phyloP scores from a whole-genome alignment of 2,888 invertebrate genomes.

The Chaitophorus viminalis region DNA sequence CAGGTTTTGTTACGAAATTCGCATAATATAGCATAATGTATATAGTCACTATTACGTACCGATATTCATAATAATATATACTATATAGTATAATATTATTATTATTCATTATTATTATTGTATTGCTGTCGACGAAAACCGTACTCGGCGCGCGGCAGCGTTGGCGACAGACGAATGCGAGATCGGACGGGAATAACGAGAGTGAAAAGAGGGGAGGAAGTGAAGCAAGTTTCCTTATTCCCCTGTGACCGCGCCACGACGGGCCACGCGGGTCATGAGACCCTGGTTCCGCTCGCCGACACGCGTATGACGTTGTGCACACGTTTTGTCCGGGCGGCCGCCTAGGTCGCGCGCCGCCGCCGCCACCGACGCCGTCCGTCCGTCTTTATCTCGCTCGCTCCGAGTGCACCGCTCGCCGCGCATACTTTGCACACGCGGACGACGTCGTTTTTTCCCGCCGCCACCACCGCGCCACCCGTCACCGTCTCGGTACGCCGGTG shows the following conservation, averaged over 20 bases:
- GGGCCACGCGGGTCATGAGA: neutral
- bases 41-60: no score
- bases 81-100: no score
- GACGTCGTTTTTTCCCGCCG: constrained; percentile 25
- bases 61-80: no score
- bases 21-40: no score
- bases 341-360: neutral
- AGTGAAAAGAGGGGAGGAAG: neutral
- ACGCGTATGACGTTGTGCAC: constrained; percentile 48
- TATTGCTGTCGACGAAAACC: no score
- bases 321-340: constrained; percentile 21
- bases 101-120: no score
- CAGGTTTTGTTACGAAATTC: no score
- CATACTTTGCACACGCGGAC: neutral
- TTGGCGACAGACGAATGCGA: neutral
- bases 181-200: neutral
- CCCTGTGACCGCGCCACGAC: neutral
- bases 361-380: neutral
- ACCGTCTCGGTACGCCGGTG: constrained; percentile 17
- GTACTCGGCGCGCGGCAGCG: no score
- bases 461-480: constrained; percentile 10
- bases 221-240: neutral
- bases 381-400: constrained; percentile 14
- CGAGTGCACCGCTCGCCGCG: constrained; percentile 7
- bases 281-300: constrained; percentile 53